phyloP scores from a whole-genome alignment of 2,888 invertebrate species.

The Charanyca ferruginea region DNA sequence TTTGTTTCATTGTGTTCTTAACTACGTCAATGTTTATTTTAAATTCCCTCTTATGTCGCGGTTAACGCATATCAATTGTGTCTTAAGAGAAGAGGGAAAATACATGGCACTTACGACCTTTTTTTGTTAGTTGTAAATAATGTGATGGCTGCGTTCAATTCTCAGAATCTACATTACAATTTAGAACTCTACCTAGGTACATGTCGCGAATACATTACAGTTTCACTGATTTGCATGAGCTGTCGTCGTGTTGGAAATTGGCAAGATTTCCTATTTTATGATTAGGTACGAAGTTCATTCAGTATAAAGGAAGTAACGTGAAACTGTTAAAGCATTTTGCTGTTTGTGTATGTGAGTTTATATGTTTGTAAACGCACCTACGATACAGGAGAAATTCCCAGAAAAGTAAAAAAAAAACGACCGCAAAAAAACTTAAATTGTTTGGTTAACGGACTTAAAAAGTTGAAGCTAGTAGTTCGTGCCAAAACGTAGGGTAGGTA shows the following conservation, averaged over 20 bases:
- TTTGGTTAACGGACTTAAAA: too few relatives aligned
- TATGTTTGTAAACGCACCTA: too few relatives aligned
- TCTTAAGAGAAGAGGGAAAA: not conserved
- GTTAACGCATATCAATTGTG: too few relatives aligned
- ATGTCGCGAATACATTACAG: not conserved
- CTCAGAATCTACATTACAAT: conserved; percentile 12
- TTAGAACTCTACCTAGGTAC: conserved; percentile 8
- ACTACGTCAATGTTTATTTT: conserved; percentile 46
- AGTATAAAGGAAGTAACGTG: conserved; percentile 19
- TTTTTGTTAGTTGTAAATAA: conserved; percentile 7
- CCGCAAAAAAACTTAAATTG: too few relatives aligned
- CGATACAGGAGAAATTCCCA: too few relatives aligned
- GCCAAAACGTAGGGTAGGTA: too few relatives aligned
- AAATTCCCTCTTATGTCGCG: conserved; percentile 26
- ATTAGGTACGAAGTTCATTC: conserved; percentile 29
- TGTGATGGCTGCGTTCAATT: conserved; percentile 1
- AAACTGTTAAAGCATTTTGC: too few relatives aligned
- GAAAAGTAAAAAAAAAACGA: too few relatives aligned
- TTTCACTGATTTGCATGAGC: conserved; percentile 21
- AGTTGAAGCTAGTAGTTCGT: too few relatives aligned
- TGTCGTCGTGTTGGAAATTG: conserved; percentile 40
- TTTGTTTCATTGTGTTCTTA: conserved; percentile 35
- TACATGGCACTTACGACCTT: not conserved
- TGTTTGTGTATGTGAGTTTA: too few relatives aligned
- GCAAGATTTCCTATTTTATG: conserved; percentile 37